Base-by-base conservation (phyloP, 2,113 vertebrate genomes). In the Pangasianodon gigas region DNA sequence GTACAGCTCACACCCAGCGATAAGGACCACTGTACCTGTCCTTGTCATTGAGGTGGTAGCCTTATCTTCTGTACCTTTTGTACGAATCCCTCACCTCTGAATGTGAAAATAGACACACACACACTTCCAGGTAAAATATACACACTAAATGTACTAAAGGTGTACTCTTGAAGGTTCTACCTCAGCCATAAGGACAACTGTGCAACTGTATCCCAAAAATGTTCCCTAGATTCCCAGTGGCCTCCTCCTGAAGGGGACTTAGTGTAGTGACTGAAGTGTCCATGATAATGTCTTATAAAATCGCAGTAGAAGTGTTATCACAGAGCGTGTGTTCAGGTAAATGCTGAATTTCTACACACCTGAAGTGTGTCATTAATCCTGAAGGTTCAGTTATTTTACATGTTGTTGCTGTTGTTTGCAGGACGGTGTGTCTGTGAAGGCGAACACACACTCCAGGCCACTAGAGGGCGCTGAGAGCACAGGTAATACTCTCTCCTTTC, bases 401-500 rank as follows among this genome's bases (percentile, higher is more conserved):
- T 41, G 69, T 19, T 19, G 37, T 29, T 80, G 26, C 2, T 18
- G 51, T 10, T n/a, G 48, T 18, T 52, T 52, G 16, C 29, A 82
- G 80, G 18, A 32, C 1, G 16, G 5, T 19, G 51, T 56, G 51
- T 56, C 80, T 56, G 29, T 82, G 52, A 82, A 8, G 8, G 51
- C 24, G 80, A 82, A 82, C 80, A 56, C n/a, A 56, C n/a, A 37
- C 52, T 82, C 92, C 77, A 93, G 58, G 60, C 90, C 94, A 88
- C 93, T 85, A 9, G 90, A 93, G 74, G 93, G 93, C 90, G 87
- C 88, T 84, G 84, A 86, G 79, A 91, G 87, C 83, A 94, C 94
- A 96, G 97, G 97, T 96, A 91, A 26, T 13, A 83, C 32, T 9
- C 48, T 18, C 48, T 79, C 24, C 21, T 79, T 24, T 24, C 37